Percentiles rank a stretch among this genome's conserved stretches.
phyloP scores from a whole-genome alignment of 2,113 vertebrate species.

The Calidris pygmaea region DNA sequence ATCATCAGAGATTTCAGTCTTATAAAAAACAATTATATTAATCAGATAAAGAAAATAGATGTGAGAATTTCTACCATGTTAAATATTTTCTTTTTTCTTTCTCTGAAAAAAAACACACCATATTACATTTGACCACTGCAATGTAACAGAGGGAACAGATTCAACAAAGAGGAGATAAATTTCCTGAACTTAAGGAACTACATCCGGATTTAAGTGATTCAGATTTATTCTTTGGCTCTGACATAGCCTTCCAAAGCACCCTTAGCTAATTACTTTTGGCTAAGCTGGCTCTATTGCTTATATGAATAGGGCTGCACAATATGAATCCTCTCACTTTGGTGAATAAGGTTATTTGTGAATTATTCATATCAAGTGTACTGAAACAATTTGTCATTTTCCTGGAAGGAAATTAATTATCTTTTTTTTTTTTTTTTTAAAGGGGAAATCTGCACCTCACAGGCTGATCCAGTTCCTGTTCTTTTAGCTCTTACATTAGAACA shows the following conservation, averaged over 20 bases:
- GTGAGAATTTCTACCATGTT: background rate
- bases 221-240: background rate
- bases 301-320: background rate
- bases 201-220: background rate
- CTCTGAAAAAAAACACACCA: background rate
- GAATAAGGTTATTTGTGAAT: conserved; percentile 16
- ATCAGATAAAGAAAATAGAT: background rate
- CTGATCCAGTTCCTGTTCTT: background rate
- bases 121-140: background rate
- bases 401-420: background rate
- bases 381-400: background rate
- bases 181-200: background rate
- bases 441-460: background rate
- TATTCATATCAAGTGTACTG: background rate
- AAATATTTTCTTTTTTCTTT: background rate
- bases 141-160: background rate
- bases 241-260: background rate
- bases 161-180: background rate
- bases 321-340: background rate
- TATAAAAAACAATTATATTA: background rate
- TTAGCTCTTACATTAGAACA: background rate
- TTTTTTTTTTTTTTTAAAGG: background rate
- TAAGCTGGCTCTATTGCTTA: background rate
- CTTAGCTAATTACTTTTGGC: background rate
- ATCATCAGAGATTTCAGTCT: background rate